Evolutionary conservation across 2,113 vertebrate genomes (phyloP).

Genomic region (Gracilinanus agilis): DNA sequence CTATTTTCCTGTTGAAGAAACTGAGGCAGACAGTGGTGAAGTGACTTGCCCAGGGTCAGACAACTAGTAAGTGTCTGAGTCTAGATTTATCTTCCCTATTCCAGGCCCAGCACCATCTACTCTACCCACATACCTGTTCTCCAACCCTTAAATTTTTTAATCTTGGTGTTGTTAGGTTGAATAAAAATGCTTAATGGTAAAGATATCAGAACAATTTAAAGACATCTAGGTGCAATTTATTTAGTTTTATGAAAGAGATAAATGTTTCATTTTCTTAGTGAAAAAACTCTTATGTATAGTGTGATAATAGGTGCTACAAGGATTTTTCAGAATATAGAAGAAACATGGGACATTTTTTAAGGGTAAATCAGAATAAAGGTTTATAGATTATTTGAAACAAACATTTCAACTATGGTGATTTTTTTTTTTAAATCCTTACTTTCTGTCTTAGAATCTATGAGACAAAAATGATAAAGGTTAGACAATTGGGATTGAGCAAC

Average conservation of each 20-base stretch:
- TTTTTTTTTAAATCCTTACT: no score
- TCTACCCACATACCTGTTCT: background rate
- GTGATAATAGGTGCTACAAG: background rate
- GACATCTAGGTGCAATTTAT: background rate
- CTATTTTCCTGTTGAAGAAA: background rate
- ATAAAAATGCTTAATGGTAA: constrained; percentile 18
- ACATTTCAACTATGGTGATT: no score
- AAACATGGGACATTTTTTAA: background rate
- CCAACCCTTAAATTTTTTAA: constrained; percentile 31
- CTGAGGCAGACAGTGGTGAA: background rate
- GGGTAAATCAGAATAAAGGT: background rate
- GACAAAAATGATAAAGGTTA: no score
- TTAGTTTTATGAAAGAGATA: constrained; percentile 20
- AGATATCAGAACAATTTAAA: constrained; percentile 43
- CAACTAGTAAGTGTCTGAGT: background rate
- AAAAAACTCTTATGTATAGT: background rate
- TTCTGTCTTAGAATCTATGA: no score
- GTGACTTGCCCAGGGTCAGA: background rate
- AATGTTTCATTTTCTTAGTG: constrained; percentile 39
- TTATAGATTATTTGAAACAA: no score
- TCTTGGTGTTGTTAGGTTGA: constrained; percentile 21
- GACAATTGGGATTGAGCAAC: no score
- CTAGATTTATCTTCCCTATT: background rate
- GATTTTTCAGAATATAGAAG: background rate
- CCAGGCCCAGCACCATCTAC: background rate